Conservation (phyloP, 2,113 vertebrate genomes). For the Pantherophis guttatus region DNA sequence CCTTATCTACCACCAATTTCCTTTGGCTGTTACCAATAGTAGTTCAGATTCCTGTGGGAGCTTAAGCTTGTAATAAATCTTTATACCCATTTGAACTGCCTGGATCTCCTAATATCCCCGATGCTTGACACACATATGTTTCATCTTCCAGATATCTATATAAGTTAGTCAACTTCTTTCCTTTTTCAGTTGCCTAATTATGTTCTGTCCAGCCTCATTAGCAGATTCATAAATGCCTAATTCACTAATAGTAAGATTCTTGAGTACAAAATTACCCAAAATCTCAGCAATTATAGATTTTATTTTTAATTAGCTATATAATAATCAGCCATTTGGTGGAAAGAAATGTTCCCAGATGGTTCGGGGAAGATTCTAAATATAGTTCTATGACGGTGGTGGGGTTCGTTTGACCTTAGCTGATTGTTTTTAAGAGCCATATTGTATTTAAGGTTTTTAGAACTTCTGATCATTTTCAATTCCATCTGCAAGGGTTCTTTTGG, state of each 20-base stretch:
- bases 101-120: neutral
- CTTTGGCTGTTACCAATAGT: neutral
- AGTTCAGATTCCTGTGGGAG: neutral
- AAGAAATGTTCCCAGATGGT: neutral
- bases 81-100: neutral
- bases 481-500: neutral
- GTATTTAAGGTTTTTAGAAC: neutral
- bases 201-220: neutral
- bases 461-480: neutral
- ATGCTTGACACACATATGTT: neutral
- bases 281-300: neutral
- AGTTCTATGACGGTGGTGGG: neutral
- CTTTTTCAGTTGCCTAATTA: neutral
- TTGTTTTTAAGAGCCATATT: fast-evolving
- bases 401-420: neutral
- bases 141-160: neutral
- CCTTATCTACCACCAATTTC: neutral
- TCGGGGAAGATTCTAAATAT: neutral
- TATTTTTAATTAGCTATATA: neutral
- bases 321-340: neutral
- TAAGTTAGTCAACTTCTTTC: neutral
- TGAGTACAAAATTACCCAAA: neutral
- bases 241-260: neutral
- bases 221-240: neutral
- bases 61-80: neutral